Percentiles rank a stretch among this genome's conserved stretches.
These are phyloP conservation scores for Cyrtonyx montezumae DNA, from an alignment of 2,113 vertebrate genomes.

Conservation along the genomic window DNA sequence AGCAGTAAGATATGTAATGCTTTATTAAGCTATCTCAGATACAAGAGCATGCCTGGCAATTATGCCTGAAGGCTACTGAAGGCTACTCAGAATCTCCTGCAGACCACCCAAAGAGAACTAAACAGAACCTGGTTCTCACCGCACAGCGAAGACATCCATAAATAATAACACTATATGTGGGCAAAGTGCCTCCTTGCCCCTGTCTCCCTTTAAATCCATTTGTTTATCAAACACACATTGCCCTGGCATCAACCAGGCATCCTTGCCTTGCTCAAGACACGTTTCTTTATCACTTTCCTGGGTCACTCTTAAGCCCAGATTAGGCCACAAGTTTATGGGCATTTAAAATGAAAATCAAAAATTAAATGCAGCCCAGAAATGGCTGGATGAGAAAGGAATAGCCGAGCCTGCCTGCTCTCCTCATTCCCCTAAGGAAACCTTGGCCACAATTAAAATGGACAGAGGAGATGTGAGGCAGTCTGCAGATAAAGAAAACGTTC, in stretches of 20 bases:
- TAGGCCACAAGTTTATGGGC: conserved; percentile 43
- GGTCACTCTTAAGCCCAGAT: conserved; percentile 13
- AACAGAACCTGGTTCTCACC: conserved; percentile 70
- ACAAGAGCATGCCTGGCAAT: conserved; percentile 88
- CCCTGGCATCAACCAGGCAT: conserved; percentile 51
- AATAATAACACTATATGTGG: conserved; percentile 62
- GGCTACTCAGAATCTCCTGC: conserved; percentile 89
- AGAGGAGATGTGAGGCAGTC: not conserved
- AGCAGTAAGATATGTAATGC: conserved; percentile 94
- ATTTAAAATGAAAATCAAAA: conserved; percentile 61
- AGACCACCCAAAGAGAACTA: conserved; percentile 93
- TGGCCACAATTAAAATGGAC: not conserved
- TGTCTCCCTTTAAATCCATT: conserved; percentile 65
- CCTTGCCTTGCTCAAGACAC: conserved; percentile 16
- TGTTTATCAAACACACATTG: conserved; percentile 71
- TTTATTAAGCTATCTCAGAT: conserved; percentile 97
- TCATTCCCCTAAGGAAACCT: not conserved
- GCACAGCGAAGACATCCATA: conserved; percentile 70
- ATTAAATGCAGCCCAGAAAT: conserved; percentile 60
- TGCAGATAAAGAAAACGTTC: conserved; percentile 34
- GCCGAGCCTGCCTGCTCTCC: not conserved
- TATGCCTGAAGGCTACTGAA: conserved; percentile 92
- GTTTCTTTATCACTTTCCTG: conserved; percentile 50
- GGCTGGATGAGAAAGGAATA: conserved; percentile 38
- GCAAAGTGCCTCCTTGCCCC: conserved; percentile 55